phyloP scores from a whole-genome alignment of 2,888 invertebrate genomes.

The Melipona beecheii region DNA sequence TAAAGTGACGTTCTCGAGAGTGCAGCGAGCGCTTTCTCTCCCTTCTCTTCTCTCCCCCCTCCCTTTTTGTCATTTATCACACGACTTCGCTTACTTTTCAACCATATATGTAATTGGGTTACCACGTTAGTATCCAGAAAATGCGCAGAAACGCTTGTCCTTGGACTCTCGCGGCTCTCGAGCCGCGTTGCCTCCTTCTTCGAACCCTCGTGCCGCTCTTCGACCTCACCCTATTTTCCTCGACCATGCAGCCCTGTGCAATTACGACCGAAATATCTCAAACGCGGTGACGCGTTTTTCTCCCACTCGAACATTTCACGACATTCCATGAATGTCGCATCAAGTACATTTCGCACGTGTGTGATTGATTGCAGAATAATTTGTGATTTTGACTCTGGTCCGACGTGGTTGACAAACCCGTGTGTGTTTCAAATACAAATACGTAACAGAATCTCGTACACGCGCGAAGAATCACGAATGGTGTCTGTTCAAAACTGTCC shows the following conservation, averaged over 20 bases:
- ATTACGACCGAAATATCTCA: background rate
- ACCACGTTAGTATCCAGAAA: conserved; percentile 4
- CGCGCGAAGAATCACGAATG: too few species aligned
- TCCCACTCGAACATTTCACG: background rate
- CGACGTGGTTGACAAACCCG: too few species aligned
- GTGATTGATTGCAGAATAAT: too few species aligned
- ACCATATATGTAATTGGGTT: conserved; percentile 17
- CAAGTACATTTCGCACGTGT: too few species aligned
- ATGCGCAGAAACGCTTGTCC: conserved; percentile 20
- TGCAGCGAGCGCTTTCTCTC: background rate
- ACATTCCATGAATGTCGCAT: too few species aligned
- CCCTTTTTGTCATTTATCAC: background rate
- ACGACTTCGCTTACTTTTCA: background rate
- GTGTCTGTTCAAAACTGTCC: too few species aligned
- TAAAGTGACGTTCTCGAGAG: conserved; percentile 1
- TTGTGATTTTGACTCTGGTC: too few species aligned
- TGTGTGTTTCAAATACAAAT: too few species aligned
- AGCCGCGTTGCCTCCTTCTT: background rate
- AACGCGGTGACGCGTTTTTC: background rate
- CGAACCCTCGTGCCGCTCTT: background rate
- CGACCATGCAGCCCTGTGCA: background rate
- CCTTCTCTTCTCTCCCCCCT: background rate
- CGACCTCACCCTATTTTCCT: conserved; percentile 7
- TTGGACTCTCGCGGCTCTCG: background rate
- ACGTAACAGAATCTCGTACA: too few species aligned